Evolutionary conservation across 1,140 invertebrate species (phyloP), one percentile per base, ranked within the genome.

Genomic region (Melanaphis sacchari): DNA sequence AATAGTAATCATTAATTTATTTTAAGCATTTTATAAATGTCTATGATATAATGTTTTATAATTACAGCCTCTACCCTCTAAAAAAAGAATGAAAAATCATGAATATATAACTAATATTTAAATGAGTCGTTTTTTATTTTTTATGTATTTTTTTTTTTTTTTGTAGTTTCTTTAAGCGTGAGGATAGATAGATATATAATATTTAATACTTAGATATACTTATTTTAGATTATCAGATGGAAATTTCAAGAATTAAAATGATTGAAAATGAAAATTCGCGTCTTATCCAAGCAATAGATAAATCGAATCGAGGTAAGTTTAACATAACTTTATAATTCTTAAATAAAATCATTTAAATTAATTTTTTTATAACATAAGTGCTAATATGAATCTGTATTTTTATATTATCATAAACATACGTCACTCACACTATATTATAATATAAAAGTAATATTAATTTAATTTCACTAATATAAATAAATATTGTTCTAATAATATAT

Each of bases 201-300:
- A 6, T n/a, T 24, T 5, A 76, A 76, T 76, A 76, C 15, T 76
- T 18, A 5, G 9, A 66, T 15, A 26, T 52, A 3, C 21, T 90
- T 18, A 18, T 91, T 36, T 82, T 52, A 93, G 91, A 18, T 93
- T 54, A 93, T 40, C 91, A 93, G n/a, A 85, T 93, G 18, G 91
- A 93, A 93, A 40, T 93, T 31, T 36, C 91, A 41, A 93, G 91
- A 54, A 85, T 84, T 41, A 85, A 85, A 93, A 84, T 31, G 84
- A 54, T 93, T 40, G 91, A 93, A 93, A 38, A 93, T 2, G 91
- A 93, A 93, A 93, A 93, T 11, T 84, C 5, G 2, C 49, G 81
- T 36, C 81, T 93, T 54, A 40, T 54, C 18, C 36, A 93, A 52
- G 22, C 36, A 85, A 52, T 85, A 40, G 81, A 84, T n/a, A 93